Percentiles rank a stretch among this genome's conserved stretches.
These are phyloP conservation scores for Cheilosia pagana DNA, from an alignment of 2,888 invertebrate genomes.

Conservation along the genomic window DNA sequence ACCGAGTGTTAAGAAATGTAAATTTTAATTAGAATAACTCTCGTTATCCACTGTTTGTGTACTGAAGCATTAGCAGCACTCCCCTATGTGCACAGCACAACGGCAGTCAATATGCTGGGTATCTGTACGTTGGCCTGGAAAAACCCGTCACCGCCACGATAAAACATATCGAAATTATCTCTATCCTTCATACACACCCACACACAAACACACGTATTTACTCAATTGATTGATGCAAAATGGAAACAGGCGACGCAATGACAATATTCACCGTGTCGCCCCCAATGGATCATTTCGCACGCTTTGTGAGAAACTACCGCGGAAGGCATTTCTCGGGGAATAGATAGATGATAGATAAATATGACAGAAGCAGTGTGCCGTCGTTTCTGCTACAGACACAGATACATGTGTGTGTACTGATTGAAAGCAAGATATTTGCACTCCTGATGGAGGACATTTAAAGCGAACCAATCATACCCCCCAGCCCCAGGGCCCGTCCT, in stretches of 20 bases:
- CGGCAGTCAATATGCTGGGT: slow-evolving; percentile 54
- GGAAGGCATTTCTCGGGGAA: slow-evolving; percentile 26
- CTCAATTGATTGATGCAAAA: slow-evolving; percentile 71
- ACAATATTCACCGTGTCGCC: slow-evolving; percentile 38
- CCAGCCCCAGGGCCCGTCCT: slow-evolving; percentile 2
- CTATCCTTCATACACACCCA: not conserved
- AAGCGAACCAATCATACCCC: slow-evolving; percentile 63
- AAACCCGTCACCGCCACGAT: slow-evolving; percentile 15
- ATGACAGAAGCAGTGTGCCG: slow-evolving; percentile 60
- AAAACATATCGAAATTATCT: slow-evolving; percentile 57
- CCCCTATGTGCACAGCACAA: slow-evolving; percentile 18
- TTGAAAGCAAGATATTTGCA: slow-evolving; percentile 74
- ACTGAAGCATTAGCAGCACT: slow-evolving; percentile 11
- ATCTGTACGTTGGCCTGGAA: slow-evolving; percentile 8
- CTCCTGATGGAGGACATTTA: slow-evolving; percentile 68
- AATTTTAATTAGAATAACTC: slow-evolving; percentile 62
- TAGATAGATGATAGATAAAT: slow-evolving; percentile 70
- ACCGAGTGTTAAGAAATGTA: slow-evolving; percentile 37
- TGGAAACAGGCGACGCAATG: slow-evolving; percentile 55
- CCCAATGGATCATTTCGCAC: slow-evolving; percentile 19
- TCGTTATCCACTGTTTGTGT: slow-evolving; percentile 39
- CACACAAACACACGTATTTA: slow-evolving; percentile 47
- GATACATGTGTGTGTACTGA: slow-evolving; percentile 26
- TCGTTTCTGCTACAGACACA: slow-evolving; percentile 46
- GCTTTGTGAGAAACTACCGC: slow-evolving; percentile 18